phyloP scores from a whole-genome alignment of 2,888 invertebrate genomes.

The Drosophila melanocephala region DNA sequence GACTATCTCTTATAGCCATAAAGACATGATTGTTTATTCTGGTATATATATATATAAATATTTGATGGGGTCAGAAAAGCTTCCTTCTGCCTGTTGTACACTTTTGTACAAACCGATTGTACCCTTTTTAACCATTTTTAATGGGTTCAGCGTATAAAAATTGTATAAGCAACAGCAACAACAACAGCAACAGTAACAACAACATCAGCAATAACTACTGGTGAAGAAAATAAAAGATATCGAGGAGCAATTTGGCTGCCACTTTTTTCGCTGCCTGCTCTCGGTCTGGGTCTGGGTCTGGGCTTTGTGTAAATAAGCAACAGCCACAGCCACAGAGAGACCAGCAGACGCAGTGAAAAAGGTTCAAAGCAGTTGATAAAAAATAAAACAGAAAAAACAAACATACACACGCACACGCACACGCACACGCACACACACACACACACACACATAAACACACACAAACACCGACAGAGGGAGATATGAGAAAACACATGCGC shows the following conservation, averaged over 20 bases:
- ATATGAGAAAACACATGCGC: conserved; percentile 48
- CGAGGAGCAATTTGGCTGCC: conserved; percentile 82
- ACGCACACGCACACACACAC: conserved; percentile 35
- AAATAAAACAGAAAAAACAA: conserved; percentile 52
- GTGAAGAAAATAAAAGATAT: conserved; percentile 78
- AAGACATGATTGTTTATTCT: not conserved
- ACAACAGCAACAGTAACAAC: conserved; percentile 1
- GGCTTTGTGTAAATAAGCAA: conserved; percentile 69
- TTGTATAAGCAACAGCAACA: conserved; percentile 30
- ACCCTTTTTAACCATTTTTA: not conserved
- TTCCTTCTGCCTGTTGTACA: not conserved
- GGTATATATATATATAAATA: not conserved
- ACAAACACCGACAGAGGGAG: conserved; percentile 21
- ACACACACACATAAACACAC: conserved; percentile 21
- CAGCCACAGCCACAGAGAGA: conserved; percentile 35
- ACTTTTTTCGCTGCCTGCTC: conserved; percentile 71
- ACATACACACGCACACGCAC: conserved; percentile 40
- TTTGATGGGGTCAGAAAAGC: not conserved
- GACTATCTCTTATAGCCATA: not conserved
- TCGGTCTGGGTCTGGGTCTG: conserved; percentile 34
- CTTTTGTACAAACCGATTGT: not conserved
- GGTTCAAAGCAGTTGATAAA: conserved; percentile 76
- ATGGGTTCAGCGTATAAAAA: conserved; percentile 2
- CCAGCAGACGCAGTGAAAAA: conserved; percentile 64
- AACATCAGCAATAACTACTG: conserved; percentile 61